Evolutionary conservation across 2,888 invertebrate species (phyloP), one percentile per base, ranked within the genome.

Genomic region (Lepidonotus clava): DNA sequence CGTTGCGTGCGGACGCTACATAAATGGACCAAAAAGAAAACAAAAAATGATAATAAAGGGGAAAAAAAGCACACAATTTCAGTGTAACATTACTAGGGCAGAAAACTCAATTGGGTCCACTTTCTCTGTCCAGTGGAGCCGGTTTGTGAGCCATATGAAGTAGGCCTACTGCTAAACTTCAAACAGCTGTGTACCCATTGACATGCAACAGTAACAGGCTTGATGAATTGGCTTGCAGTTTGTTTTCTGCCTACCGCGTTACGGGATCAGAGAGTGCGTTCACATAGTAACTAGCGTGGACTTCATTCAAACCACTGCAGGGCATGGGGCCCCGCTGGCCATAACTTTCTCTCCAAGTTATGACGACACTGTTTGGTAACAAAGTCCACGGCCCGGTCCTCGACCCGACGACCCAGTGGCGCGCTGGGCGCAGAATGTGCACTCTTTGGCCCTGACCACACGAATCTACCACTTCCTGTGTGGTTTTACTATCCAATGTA

Each of bases 311-410:
- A 71, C 2, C 8, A 34, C 71, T 71, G 36, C 36, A 71, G 71
- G 71, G 36, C 71, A 71, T 34, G n/a, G 38, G 38, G 34, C 8
- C 36, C 71, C 38, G 71, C 71, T 71, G 71, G 71, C 71, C 71
- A 71, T n/a, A n/a, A 46, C 38, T 38, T 71, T 6, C 36, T 18
- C 56, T 56, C 38, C 36, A 36, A 71, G 71, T 71, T 71, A 71
- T 71, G 71, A n/a, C n/a, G n/a, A 71, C 71, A 71, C 71, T 71
- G 71, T 71, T 71, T 38, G 71, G 71, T 71, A 71, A 71, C 36
- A 71, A 71, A n/a, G n/a, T n/a, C n/a, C n/a, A n/a, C n/a, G n/a
- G n/a, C n/a, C n/a, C n/a, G n/a, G n/a, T n/a, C n/a, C n/a, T n/a
- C 71, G 18, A 38, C 8, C 36, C 71, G 71, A 71, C 71, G 1